Evolutionary conservation across 2,797 vertebrate species (phyloP).

Genomic region (Salarias fasciatus): DNA sequence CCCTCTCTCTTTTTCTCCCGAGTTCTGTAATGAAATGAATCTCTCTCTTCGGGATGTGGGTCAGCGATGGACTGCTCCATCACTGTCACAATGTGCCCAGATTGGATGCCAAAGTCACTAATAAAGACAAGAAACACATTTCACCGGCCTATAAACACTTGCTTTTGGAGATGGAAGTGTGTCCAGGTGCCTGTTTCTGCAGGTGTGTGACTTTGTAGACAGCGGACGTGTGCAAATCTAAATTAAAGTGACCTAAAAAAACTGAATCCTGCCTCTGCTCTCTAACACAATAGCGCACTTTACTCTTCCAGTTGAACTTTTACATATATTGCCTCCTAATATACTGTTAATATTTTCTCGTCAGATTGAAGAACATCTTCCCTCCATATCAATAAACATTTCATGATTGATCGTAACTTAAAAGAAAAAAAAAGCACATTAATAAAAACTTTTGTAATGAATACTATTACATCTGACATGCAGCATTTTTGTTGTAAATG

Average conservation of each 20-base stretch:
- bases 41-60: slow-evolving; percentile 59
- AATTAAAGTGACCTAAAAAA: background rate
- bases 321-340: too few relatives aligned
- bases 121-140: slow-evolving; percentile 75
- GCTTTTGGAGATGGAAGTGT: slow-evolving; percentile 25
- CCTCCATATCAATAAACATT: background rate
- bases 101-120: slow-evolving; percentile 68
- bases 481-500: too few relatives aligned
- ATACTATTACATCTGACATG: too few relatives aligned
- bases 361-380: background rate
- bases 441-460: background rate
- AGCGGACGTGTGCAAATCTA: background rate
- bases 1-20: slow-evolving; percentile 37
- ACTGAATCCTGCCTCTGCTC: too few relatives aligned
- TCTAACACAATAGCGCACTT: too few relatives aligned
- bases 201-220: slow-evolving; percentile 17
- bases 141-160: slow-evolving; percentile 53
- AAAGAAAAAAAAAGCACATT: background rate
- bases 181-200: slow-evolving; percentile 5
- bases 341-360: too few relatives aligned
- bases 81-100: slow-evolving; percentile 71
- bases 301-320: too few relatives aligned
- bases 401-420: background rate
- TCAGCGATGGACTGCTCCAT: slow-evolving; percentile 75
- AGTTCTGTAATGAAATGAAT: slow-evolving; percentile 63